Evolutionary conservation across 2,113 vertebrate species (phyloP).

Genomic region (Varanus komodoensis): DNA sequence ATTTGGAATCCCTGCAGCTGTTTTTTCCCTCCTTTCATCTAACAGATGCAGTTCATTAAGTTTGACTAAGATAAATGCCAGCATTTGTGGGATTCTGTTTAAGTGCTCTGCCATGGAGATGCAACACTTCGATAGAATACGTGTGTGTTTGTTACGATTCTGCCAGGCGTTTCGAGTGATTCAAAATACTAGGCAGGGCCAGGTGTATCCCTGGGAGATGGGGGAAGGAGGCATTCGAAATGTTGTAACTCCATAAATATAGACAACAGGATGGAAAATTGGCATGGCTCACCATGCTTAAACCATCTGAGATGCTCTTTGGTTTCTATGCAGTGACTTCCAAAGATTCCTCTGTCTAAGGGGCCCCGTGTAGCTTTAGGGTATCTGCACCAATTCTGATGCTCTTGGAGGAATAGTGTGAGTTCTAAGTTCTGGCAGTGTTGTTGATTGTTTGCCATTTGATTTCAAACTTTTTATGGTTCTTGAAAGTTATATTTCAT

Average conservation of each 20-base stretch:
- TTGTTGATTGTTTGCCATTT: no score
- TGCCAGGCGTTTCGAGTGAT: neutral
- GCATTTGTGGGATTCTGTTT: constrained; percentile 33
- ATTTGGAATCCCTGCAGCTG: constrained; percentile 53
- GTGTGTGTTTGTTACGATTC: neutral
- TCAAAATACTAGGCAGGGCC: neutral
- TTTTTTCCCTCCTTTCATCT: constrained; percentile 10
- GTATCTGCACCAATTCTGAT: neutral
- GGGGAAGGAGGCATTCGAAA: neutral
- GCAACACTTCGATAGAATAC: neutral
- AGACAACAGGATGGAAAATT: neutral
- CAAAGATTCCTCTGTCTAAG: neutral
- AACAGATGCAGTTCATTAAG: constrained; percentile 49
- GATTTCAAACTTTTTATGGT: no score
- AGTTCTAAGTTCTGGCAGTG: no score
- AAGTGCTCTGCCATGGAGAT: neutral
- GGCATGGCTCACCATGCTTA: neutral
- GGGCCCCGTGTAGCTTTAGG: neutral
- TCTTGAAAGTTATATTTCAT: no score
- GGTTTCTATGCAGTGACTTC: neutral
- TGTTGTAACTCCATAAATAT: neutral
- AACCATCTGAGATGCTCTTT: neutral
- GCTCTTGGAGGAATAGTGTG: no score
- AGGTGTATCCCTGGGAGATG: neutral
- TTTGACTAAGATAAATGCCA: constrained; percentile 60